Base-by-base conservation (phyloP, 2,797 vertebrate species). In the Aulostomus chinensis region DNA sequence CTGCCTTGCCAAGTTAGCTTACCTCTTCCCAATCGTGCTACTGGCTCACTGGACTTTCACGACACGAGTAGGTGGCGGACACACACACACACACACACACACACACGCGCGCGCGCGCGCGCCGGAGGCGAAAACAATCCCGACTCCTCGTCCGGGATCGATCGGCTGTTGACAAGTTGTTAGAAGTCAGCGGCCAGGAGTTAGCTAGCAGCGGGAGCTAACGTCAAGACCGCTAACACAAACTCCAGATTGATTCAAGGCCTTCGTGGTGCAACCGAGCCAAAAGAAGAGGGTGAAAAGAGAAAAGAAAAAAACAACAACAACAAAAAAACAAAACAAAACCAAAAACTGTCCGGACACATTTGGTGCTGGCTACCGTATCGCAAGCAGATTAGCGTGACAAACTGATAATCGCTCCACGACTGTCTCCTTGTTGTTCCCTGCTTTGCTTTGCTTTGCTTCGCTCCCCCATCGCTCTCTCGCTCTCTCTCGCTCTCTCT, bases 141-240 rank as follows among this genome's bases (percentile, higher is more conserved):
- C 10, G 24, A 32, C 37, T 63, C 72, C n/a, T 45, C 1, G 66
- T 67, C 65, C 11, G 29, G 3, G 71, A 68, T 75, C 58, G 78
- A 73, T 73, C 68, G 41, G 58, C 62, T 82, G 83, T 60, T 89
- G 85, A 85, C 86, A 88, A 89, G 78, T 85, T 52, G 79, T 65
- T 40, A 29, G 68, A 69, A 84, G 70, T 73, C 33, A 36, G 7
- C 18, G 64, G 73, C 67, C 68, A 26, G 51, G 63, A 70, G 66
- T 48, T 46, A 70, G 83, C 80, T 81, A 81, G 68, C 68, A 39
- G 63, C 62, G 2, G 34, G 31, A 41, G 87, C 84, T 85, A 87
- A 75, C 61, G 68, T 54, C 73, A 73, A n/a, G 38, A 43, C 32
- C 42, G 76, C 76, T 72, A 62, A 72, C 64, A 29, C 7, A 56